Evolutionary conservation across 2,888 invertebrate genomes (phyloP).

Genomic region (Ptychoptera albimana): DNA sequence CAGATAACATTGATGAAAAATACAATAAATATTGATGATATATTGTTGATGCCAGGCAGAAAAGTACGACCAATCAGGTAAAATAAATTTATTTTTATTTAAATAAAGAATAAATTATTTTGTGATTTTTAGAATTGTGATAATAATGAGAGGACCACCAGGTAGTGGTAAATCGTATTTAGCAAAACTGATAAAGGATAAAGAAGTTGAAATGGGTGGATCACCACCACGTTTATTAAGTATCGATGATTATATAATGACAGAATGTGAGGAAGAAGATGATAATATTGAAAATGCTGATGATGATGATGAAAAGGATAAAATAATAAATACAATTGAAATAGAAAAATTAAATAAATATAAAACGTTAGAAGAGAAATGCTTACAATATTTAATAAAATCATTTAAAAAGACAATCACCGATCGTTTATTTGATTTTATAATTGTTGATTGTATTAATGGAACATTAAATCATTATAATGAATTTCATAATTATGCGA

Average conservation of each 20-base stretch:
- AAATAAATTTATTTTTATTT: neutral
- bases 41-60: slow-evolving; percentile 66
- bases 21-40: slow-evolving; percentile 60
- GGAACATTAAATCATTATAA: slow-evolving; percentile 66
- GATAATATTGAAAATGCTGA: slow-evolving; percentile 16
- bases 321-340: slow-evolving; percentile 32
- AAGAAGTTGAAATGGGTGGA: slow-evolving; percentile 69
- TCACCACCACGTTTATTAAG: slow-evolving; percentile 83
- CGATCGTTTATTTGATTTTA: slow-evolving; percentile 81
- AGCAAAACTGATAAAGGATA: slow-evolving; percentile 72
- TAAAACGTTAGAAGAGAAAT: slow-evolving; percentile 70
- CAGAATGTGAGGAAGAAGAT: slow-evolving; percentile 58
- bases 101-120: too few species aligned
- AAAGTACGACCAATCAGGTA: slow-evolving; percentile 47
- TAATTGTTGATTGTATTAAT: slow-evolving; percentile 85
- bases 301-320: too few species aligned
- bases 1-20: slow-evolving; percentile 15
- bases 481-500: slow-evolving; percentile 77
- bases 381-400: slow-evolving; percentile 66
- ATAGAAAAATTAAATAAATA: slow-evolving; percentile 51
- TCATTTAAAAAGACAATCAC: slow-evolving; percentile 81
- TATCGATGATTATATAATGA: slow-evolving; percentile 90
- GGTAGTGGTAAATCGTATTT: slow-evolving; percentile 90
- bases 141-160: slow-evolving; percentile 82
- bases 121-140: slow-evolving; percentile 43